Evolutionary conservation across 2,888 invertebrate species (phyloP).

Genomic region (Argyresthia goedartella): DNA sequence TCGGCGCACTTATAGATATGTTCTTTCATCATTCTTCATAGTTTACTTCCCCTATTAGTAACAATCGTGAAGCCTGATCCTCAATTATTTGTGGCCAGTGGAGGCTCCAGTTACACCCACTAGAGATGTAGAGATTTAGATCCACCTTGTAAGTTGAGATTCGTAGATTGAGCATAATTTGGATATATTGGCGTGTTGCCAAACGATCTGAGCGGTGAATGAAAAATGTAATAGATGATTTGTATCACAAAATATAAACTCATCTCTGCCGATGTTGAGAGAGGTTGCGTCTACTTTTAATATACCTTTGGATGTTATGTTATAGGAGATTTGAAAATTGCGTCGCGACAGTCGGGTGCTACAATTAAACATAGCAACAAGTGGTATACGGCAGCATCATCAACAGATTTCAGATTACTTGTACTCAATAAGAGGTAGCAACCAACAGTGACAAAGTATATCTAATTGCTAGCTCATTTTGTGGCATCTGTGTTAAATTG

Average conservation of each 20-base stretch:
- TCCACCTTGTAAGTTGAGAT: too few species aligned
- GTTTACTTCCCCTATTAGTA: constrained; percentile 1
- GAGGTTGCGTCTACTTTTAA: too few species aligned
- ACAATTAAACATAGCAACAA: neutral
- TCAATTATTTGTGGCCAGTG: constrained; percentile 19
- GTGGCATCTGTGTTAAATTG: neutral
- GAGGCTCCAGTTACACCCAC: neutral
- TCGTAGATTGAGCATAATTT: neutral
- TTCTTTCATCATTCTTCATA: neutral
- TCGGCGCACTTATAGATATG: neutral
- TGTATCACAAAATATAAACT: too few species aligned
- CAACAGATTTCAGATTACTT: neutral
- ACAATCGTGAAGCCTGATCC: constrained; percentile 5
- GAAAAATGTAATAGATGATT: too few species aligned
- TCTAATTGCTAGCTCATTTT: neutral
- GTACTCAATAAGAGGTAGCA: neutral
- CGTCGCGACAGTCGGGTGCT: neutral
- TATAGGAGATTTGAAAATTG: too few species aligned
- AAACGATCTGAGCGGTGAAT: neutral
- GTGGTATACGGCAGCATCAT: neutral
- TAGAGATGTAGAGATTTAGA: neutral
- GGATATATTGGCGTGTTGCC: neutral
- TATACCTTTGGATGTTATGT: too few species aligned
- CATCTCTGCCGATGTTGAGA: too few species aligned
- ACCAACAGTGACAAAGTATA: too few species aligned